Base-by-base conservation (phyloP, 2,797 vertebrate genomes). In the Typhlichthys eigenmanni region DNA sequence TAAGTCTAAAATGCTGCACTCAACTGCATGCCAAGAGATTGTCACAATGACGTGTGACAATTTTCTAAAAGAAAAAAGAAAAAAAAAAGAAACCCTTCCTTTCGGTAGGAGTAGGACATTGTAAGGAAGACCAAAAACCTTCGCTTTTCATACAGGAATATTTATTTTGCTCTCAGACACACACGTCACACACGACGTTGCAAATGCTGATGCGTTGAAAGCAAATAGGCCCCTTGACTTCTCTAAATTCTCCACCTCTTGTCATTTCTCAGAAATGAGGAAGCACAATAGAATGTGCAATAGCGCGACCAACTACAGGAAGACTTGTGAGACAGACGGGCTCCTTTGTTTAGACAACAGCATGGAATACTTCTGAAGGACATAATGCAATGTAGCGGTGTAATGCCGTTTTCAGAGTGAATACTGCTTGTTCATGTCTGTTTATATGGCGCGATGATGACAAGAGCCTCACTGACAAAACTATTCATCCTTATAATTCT, bases 401-500 rank as follows among this genome's bases (percentile, higher is more conserved):
- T 48, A 13, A 62, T 68, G 69, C 49, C 13, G 19, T 0, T 48
- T 58, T 3, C 32, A 24, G 34, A 29, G 4, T 66, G 52, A 81
- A 47, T 50, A 61, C 24, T 24, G 24, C 24, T 24, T 66, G 24
- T 49, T 45, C 57, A 58, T 57, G 69, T 58, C 59, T 47, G 14
- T 74, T 54, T 64, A 34, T 14, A 43, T 66, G 71, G 51, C 64
- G 47, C 61, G 74, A 83, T 83, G 62, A 93, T 94, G 93, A 85
- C 91, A 69, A 92, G 88, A 82, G 76, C 86, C 43, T 81, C 78
- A 3, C 58, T 93, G 60, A 74, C 85, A 66, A 96, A 94, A 91
- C 90, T 97, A 71, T 46, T 88, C 65, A 62, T 93, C 47, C 89
- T 93, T 69, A 68, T 95, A 78, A 84, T 94, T 76, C 80, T 92